phyloP scores from a whole-genome alignment of 2,888 invertebrate species.

The Drosophila demipolita region DNA sequence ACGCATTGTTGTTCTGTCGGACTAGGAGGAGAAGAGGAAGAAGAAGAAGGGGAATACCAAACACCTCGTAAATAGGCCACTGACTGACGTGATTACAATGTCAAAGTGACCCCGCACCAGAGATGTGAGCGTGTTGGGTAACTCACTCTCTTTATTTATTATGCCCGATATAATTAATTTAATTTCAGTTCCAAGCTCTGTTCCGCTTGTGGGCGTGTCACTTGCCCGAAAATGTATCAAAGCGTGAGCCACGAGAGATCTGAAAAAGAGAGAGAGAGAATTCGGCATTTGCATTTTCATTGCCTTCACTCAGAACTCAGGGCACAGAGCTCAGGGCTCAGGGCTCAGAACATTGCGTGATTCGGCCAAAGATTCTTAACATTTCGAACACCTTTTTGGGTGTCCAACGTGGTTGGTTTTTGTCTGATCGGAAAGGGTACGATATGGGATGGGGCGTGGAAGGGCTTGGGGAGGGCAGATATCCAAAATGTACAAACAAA shows the following conservation, averaged over 20 bases:
- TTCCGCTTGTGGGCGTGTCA: slow-evolving; percentile 50
- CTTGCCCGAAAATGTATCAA: slow-evolving; percentile 58
- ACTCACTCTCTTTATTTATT: slow-evolving; percentile 70
- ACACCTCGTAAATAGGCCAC: slow-evolving; percentile 68
- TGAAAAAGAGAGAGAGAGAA: slow-evolving; percentile 38
- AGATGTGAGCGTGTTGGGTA: slow-evolving; percentile 46
- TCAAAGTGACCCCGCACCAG: slow-evolving; percentile 51
- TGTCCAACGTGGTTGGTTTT: slow-evolving; percentile 45
- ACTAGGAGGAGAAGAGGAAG: background rate
- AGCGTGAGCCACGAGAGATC: slow-evolving; percentile 70
- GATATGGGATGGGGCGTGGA: background rate
- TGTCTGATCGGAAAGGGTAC: slow-evolving; percentile 23
- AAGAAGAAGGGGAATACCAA: slow-evolving; percentile 20
- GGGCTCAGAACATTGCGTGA: slow-evolving; percentile 62
- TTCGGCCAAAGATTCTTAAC: slow-evolving; percentile 69
- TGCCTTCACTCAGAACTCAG: slow-evolving; percentile 41
- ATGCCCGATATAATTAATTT: slow-evolving; percentile 71
- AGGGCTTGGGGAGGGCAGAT: slow-evolving; percentile 16
- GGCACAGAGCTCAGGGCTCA: slow-evolving; percentile 2
- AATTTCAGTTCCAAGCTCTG: slow-evolving; percentile 51
- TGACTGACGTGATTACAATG: slow-evolving; percentile 72
- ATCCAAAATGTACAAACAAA: slow-evolving; percentile 66
- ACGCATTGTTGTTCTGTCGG: slow-evolving; percentile 46
- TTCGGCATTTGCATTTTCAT: slow-evolving; percentile 68
- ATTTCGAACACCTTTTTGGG: slow-evolving; percentile 78